Base-by-base conservation (phyloP, 1,140 invertebrate genomes). In the Cydia amplana region DNA sequence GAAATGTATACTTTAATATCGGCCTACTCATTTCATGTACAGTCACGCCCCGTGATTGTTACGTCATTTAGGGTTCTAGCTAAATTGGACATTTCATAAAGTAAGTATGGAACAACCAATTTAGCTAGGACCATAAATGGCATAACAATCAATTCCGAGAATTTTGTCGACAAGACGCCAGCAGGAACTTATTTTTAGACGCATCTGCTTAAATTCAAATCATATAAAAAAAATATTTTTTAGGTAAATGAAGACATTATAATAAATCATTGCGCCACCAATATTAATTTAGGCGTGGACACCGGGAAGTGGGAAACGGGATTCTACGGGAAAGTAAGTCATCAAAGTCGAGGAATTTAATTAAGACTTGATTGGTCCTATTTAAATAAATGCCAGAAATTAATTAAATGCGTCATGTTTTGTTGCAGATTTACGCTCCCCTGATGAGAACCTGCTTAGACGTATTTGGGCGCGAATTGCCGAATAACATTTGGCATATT, bases 401-500 rank as follows among this genome's bases (percentile, higher is more conserved):
- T 18, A 18, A 23, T 60, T 60, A 70, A 75, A 67, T 16, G 25
- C 14, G 12, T 49, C 10, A 49, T 67, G 74, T 18, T 40, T 73
- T 73, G 72, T 85, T 84, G 25, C 82, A 92, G 89, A 72, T 91
- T 79, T 89, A 86, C 75, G 79, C 85, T n/a, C 88, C 85, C 20
- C 46, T 86, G 75, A 86, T 91, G 87, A 91, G 90, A 76, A 92
- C 90, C 16, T 87, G 86, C 74, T 81, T 92, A 60, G 90, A 92
- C 65, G 82, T 90, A 4, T 92, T 90, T 67, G 90, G 90, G 18
- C 83, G 82, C 23, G 90, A 92, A 73, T 75, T 85, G 28, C 83
- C 87, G 0, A 89, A 87, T 80, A 91, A 91, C 82, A 79, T 92
- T 75, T 91, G 89, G 89, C 88, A 92, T 82, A 88, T 92, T 74